Percentiles rank a stretch among this genome's conserved stretches.
Evolutionary conservation across 37 sponge, comb jelly and placozoan genomes (phyloP).

Genomic region (Eunapius fragilis): DNA sequence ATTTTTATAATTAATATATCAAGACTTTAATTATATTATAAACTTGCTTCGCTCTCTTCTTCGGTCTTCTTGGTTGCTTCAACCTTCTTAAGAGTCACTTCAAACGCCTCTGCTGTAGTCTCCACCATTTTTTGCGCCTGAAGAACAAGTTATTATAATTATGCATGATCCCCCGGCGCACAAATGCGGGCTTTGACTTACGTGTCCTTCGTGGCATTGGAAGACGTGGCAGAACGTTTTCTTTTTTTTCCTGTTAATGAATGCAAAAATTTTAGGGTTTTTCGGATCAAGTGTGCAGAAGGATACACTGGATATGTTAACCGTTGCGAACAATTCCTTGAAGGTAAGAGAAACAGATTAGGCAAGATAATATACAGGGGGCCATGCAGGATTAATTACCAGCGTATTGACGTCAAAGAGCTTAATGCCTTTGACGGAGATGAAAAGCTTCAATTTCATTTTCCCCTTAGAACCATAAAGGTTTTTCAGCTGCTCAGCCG

Average conservation of each 20-base stretch:
- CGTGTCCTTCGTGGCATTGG: constrained; percentile 86
- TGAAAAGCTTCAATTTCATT: constrained; percentile 79
- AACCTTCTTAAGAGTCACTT: constrained; percentile 62
- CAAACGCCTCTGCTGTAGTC: constrained; percentile 84
- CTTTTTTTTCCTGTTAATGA: constrained; percentile 81
- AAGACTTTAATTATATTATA: background rate
- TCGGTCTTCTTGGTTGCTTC: constrained; percentile 29
- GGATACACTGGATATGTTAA: constrained; percentile 85
- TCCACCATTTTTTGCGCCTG: constrained; percentile 87
- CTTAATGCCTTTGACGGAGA: constrained; percentile 83
- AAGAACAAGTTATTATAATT: background rate
- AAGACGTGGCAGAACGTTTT: constrained; percentile 92
- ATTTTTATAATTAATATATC: background rate
- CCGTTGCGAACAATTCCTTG: constrained; percentile 56
- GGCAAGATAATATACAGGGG: background rate
- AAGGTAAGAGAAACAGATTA: background rate
- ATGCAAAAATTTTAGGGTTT: constrained; percentile 83
- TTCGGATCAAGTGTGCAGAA: constrained; percentile 90
- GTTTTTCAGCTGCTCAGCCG: constrained; percentile 74
- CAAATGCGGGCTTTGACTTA: constrained; percentile 30
- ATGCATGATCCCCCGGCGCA: background rate
- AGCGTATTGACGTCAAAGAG: constrained; percentile 73
- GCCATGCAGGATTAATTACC: constrained; percentile 46
- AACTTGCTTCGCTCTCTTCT: constrained; percentile 28
- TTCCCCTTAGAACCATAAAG: constrained; percentile 86